Percentiles rank a stretch among this genome's conserved stretches.
phyloP scores from a whole-genome alignment of 2,113 vertebrate species.

The Motacilla tschutschensis region DNA sequence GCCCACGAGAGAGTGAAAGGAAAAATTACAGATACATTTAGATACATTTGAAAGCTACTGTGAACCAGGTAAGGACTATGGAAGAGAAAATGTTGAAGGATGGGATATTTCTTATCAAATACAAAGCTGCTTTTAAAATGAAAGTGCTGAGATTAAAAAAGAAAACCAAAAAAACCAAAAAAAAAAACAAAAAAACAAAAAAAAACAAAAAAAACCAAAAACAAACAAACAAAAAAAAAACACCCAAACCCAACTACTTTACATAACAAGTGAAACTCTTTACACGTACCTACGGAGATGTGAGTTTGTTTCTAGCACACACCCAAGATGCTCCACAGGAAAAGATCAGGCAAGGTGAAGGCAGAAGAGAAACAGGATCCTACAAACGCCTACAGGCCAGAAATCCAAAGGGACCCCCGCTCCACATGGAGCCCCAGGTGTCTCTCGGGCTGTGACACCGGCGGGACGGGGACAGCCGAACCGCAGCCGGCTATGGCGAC shows the following conservation, averaged over 20 bases:
- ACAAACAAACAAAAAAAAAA: no score
- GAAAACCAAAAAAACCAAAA: no score
- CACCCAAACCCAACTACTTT: background rate
- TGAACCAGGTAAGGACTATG: background rate
- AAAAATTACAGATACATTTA: background rate
- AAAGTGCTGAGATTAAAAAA: background rate
- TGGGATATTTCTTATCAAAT: background rate
- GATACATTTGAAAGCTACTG: background rate
- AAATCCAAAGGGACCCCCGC: background rate
- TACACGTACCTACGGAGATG: background rate
- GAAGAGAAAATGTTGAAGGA: background rate
- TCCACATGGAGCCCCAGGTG: fast-evolving
- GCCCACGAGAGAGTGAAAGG: background rate
- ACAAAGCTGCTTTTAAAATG: background rate
- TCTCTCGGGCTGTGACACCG: background rate
- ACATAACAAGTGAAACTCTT: background rate
- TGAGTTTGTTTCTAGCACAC: background rate
- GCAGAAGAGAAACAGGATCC: background rate
- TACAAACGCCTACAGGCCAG: background rate
- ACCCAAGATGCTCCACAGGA: background rate
- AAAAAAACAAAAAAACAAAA: background rate
- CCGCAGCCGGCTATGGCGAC: fast-evolving
- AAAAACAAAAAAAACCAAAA: background rate
- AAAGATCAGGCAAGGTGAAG: background rate
- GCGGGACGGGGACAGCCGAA: background rate